Percentiles rank a stretch among this genome's conserved stretches.
Evolutionary conservation across 2,797 vertebrate genomes (phyloP).

Genomic region (Zalophus californianus): DNA sequence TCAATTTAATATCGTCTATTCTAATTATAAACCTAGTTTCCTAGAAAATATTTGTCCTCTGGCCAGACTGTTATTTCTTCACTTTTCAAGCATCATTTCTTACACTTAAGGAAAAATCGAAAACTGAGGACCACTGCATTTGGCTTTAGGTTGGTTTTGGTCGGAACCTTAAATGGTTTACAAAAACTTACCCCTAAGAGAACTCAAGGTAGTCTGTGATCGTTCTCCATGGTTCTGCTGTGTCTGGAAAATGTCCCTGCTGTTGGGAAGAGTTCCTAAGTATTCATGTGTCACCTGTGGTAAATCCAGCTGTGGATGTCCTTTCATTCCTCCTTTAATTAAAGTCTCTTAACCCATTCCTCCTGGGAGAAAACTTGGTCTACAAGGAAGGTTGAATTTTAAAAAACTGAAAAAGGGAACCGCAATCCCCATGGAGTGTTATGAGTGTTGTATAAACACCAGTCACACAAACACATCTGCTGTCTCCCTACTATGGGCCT

Average conservation of each 20-base stretch:
- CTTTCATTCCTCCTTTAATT: conserved; percentile 80
- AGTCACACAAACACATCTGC: conserved; percentile 79
- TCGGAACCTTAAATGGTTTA: conserved; percentile 67
- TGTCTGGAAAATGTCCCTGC: conserved; percentile 66
- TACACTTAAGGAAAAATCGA: conserved; percentile 58
- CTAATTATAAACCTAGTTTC: background rate
- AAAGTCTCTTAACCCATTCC: conserved; percentile 79
- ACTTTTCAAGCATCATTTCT: conserved; percentile 62
- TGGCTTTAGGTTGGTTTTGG: conserved; percentile 69
- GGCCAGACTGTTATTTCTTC: conserved; percentile 60
- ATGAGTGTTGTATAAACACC: conserved; percentile 78
- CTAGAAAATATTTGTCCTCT: conserved; percentile 1
- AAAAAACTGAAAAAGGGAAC: conserved; percentile 39
- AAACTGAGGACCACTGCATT: background rate
- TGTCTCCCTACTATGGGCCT: conserved; percentile 72
- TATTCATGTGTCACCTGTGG: conserved; percentile 51
- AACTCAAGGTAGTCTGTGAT: conserved; percentile 76
- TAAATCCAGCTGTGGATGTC: conserved; percentile 71
- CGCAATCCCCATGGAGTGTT: conserved; percentile 71
- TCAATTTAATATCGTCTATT: background rate
- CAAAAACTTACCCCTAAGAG: conserved; percentile 65
- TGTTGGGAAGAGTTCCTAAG: conserved; percentile 62
- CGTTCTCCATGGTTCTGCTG: conserved; percentile 31
- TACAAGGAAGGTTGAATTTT: conserved; percentile 70
- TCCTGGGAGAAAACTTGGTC: conserved; percentile 65